Evolutionary conservation across 2,888 invertebrate genomes (phyloP).

Genomic region (Eupeodes latifasciatus): DNA sequence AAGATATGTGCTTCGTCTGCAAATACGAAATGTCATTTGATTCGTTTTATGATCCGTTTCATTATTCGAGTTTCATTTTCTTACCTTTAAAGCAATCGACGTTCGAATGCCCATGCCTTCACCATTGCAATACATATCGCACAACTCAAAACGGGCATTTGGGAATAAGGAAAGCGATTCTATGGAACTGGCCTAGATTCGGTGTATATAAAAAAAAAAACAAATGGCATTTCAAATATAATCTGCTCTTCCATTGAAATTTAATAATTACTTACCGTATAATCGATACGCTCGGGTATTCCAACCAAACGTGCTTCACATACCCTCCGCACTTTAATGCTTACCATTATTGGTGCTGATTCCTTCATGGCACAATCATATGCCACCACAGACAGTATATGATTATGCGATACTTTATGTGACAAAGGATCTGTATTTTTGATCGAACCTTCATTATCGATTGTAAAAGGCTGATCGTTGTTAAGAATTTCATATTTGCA

Average conservation of each 20-base stretch:
- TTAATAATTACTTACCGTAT: conserved; percentile 79
- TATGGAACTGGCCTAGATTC: conserved; percentile 80
- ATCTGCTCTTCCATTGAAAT: neutral
- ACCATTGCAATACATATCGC: conserved; percentile 84
- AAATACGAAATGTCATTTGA: neutral
- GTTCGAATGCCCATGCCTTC: conserved; percentile 82
- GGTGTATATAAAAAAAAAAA: neutral
- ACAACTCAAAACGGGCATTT: conserved; percentile 83
- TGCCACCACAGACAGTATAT: conserved; percentile 97
- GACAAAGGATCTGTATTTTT: conserved; percentile 97
- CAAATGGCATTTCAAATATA: neutral
- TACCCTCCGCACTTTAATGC: conserved; percentile 94
- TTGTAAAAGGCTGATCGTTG: conserved; percentile 94
- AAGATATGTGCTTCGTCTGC: conserved; percentile 91
- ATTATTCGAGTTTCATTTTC: neutral
- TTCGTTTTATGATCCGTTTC: neutral
- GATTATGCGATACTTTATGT: conserved; percentile 96
- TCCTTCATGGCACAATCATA: conserved; percentile 98
- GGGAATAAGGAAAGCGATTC: conserved; percentile 83
- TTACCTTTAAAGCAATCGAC: conserved; percentile 82
- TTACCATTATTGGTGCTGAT: conserved; percentile 97
- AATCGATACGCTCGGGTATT: conserved; percentile 84
- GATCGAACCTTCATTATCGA: conserved; percentile 97
- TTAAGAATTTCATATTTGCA: conserved; percentile 99
- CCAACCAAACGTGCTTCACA: conserved; percentile 93